Percentiles rank a stretch among this genome's conserved stretches.
Conservation (phyloP, 2,888 invertebrate genomes). For the Neoscelio sp. region DNA sequence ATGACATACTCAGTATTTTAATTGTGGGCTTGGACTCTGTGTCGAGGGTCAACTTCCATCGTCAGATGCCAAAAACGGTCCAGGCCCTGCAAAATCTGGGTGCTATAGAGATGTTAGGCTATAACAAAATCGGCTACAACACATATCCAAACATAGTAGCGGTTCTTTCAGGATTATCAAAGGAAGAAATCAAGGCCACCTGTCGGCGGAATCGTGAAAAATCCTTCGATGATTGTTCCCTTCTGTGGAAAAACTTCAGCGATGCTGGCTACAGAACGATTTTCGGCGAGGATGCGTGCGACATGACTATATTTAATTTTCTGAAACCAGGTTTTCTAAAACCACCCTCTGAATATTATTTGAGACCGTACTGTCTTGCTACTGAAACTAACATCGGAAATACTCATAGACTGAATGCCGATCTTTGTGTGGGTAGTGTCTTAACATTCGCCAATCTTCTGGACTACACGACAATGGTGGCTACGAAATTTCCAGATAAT, state of each 20-base stretch:
- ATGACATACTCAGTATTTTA: slow-evolving; percentile 86
- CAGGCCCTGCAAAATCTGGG: slow-evolving; percentile 86
- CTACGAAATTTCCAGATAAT: slow-evolving; percentile 85
- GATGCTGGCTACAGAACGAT: slow-evolving; percentile 90
- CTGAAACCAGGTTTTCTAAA: slow-evolving; percentile 89
- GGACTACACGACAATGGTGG: slow-evolving; percentile 88
- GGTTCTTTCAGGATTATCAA: slow-evolving; percentile 89
- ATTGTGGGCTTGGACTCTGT: slow-evolving; percentile 94
- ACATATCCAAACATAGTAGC: slow-evolving; percentile 96
- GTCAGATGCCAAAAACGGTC: slow-evolving; percentile 91
- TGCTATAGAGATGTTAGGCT: slow-evolving; percentile 92
- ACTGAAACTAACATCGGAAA: slow-evolving; percentile 88
- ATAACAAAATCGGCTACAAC: slow-evolving; percentile 97
- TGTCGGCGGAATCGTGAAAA: slow-evolving; percentile 86
- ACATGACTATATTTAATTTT: slow-evolving; percentile 92
- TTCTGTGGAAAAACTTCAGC: slow-evolving; percentile 93
- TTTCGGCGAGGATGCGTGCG: slow-evolving; percentile 92
- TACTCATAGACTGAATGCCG: slow-evolving; percentile 86
- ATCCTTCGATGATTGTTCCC: slow-evolving; percentile 91
- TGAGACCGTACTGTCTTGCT: slow-evolving; percentile 89
- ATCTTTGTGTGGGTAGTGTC: slow-evolving; percentile 88
- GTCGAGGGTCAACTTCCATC: slow-evolving; percentile 92
- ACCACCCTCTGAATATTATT: slow-evolving; percentile 94
- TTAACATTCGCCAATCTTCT: slow-evolving; percentile 89
- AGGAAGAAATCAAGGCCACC: slow-evolving; percentile 87